Conservation (phyloP, 2,888 invertebrate genomes). For the Gnatocerus cornutus region DNA sequence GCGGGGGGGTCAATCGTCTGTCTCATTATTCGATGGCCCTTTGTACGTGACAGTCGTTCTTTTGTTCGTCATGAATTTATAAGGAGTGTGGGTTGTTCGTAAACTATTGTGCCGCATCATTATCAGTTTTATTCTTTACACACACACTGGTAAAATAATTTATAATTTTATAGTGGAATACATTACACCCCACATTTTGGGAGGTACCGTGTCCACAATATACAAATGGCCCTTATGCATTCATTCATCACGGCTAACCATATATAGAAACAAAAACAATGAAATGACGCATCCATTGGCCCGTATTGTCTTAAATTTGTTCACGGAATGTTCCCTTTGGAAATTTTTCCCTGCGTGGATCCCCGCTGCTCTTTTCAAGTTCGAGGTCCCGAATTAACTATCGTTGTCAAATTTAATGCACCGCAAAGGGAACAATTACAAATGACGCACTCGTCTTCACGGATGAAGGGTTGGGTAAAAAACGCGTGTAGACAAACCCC, state of each 20-base stretch:
- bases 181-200: constrained; percentile 57
- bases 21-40: constrained; percentile 42
- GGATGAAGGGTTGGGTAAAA: constrained; percentile 39
- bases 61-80: constrained; percentile 46
- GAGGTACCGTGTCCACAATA: constrained; percentile 51
- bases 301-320: constrained; percentile 51
- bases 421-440: constrained; percentile 47
- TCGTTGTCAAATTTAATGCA: constrained; percentile 48
- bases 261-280: constrained; percentile 51
- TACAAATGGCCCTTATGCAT: constrained; percentile 57
- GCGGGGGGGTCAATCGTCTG: constrained; percentile 23
- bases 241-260: constrained; percentile 54
- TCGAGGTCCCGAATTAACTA: constrained; percentile 45
- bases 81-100: constrained; percentile 52
- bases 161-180: constrained; percentile 57
- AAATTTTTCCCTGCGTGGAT: constrained; percentile 13
- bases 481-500: constrained; percentile 21
- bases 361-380: constrained; percentile 48
- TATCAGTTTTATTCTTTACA: constrained; percentile 55
- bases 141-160: constrained; percentile 53
- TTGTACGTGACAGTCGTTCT: constrained; percentile 43
- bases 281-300: constrained; percentile 39
- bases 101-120: constrained; percentile 56
- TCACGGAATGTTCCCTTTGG: constrained; percentile 30
- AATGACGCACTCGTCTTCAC: constrained; percentile 39